Base-by-base conservation (phyloP, 2,113 vertebrate species). In the Procavia capensis region DNA sequence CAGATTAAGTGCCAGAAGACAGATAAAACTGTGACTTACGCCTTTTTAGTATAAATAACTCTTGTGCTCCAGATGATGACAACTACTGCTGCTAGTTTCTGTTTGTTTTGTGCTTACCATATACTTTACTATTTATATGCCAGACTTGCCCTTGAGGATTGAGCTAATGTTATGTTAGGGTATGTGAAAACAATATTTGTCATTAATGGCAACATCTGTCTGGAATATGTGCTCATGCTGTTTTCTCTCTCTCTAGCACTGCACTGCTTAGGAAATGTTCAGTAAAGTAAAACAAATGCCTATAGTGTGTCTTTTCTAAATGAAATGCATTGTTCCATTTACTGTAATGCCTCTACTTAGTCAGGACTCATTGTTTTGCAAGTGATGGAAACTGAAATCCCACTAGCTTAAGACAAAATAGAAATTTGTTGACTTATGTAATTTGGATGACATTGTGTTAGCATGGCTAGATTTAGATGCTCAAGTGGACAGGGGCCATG, bases 171-270 rank as follows among this genome's bases (percentile, higher is more conserved):
- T 75, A 64, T 61, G 31, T 54, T 50, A 39, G 43, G 25, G 66
- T 83, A 43, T 61, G 54, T 36, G 57, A 83, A 54, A 89, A 45
- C 79, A 72, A 0, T 72, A 20, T 88, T 95, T 92, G 63, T 91
- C 70, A 43, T 22, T 11, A 47, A 27, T 83, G 82, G 85, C 75
- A 93, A n/a, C 34, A 70, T 85, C 82, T 90, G 17, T 94, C 95
- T 95, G 41, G 25, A 84, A 91, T 92, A 61, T 63, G n/a, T n/a
- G 82, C 76, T 86, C 59, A 13, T 84, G 86, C 82, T 85, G n/a
- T 96, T 61, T 41, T 95, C 31, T 64, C 24, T 91, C 47, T 79
- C 9, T 93, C 31, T 82, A n/a, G 63, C 88, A 70, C 20, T 76
- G 25, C 17, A 4, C 47, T 93, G n/a, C 74, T 94, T 91, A 72